Evolutionary conservation across 2,113 vertebrate species (phyloP), one percentile per base, ranked within the genome.

Genomic region (Rattus rattus): DNA sequence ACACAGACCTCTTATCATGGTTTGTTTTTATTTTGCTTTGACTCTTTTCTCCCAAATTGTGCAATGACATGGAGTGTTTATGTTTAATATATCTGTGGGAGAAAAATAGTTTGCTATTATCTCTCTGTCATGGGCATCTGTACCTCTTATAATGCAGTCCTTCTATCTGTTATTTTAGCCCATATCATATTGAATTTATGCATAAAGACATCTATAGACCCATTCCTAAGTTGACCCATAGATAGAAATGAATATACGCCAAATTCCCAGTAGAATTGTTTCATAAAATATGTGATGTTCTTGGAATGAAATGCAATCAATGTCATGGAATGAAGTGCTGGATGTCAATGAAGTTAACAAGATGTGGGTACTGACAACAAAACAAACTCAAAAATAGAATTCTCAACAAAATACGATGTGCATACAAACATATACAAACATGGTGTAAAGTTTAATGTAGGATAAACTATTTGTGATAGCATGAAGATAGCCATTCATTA

Each of bases 331-430:
- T 63, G 13, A 90, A 86, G n/a, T 69, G 69, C 69, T 75, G 26
- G 30, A 24, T 17, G 43, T n/a, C 28, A 86, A 28, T 52, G 63
- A 11, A 59, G 89, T 39, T 73, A 77, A 7, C n/a, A 28, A 81
- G 52, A 4, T 65, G 6, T 9, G 76, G 22, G 28, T 72, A 83
- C 7, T 6, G n/a, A 30, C 1, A 89, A 28, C 19, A 90, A 94
- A 52, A 76, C n/a, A 5, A 89, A 86, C 56, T 72, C 30, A 16
- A 92, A 75, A 95, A 92, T 63, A 75, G 52, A 90, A 54, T 33
- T 76, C 43, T 72, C 36, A 93, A 39, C 24, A 76, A 92, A 95
- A 72, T 73, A 33, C 69, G 5, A 4, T 36, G 28, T 1, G 11
- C 26, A 47, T 47, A 11, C 9, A 54, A 3, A 2, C 5, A 70